A percentile compares a stretch with the other conserved stretches of the same genome.
Conservation (phyloP, 2,113 vertebrate species). For the Archilochus colubris region DNA sequence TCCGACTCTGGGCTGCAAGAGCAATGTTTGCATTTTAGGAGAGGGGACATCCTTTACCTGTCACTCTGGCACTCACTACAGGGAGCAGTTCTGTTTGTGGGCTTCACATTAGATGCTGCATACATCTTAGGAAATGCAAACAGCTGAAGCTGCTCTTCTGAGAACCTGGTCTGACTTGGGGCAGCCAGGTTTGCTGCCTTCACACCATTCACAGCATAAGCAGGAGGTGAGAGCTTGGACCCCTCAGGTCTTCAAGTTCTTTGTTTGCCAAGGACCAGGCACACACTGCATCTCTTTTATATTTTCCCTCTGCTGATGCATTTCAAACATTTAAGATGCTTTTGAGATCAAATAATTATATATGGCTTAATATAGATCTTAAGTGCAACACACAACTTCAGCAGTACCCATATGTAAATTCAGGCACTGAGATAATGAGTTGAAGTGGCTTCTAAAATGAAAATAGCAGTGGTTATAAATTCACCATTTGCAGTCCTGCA, state of each 20-base stretch:
- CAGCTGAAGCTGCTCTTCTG: neutral
- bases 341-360: neutral
- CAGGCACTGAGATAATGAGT: neutral
- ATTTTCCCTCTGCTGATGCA: neutral
- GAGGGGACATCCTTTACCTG: neutral
- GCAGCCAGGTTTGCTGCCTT: neutral
- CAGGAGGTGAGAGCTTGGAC: neutral
- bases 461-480: neutral
- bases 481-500: neutral
- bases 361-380: neutral
- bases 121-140: neutral
- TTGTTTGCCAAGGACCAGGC: neutral
- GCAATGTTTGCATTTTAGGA: neutral
- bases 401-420: neutral
- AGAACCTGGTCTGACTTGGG: neutral
- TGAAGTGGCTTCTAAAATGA: neutral
- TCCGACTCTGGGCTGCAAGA: neutral
- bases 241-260: neutral
- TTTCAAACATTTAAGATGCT: neutral
- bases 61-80: neutral
- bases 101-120: neutral
- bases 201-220: neutral
- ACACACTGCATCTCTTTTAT: neutral
- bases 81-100: neutral
- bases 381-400: neutral